Evolutionary conservation across 1,140 invertebrate species (phyloP), one percentile per base, ranked within the genome.

Genomic region (Sipha flava): DNA sequence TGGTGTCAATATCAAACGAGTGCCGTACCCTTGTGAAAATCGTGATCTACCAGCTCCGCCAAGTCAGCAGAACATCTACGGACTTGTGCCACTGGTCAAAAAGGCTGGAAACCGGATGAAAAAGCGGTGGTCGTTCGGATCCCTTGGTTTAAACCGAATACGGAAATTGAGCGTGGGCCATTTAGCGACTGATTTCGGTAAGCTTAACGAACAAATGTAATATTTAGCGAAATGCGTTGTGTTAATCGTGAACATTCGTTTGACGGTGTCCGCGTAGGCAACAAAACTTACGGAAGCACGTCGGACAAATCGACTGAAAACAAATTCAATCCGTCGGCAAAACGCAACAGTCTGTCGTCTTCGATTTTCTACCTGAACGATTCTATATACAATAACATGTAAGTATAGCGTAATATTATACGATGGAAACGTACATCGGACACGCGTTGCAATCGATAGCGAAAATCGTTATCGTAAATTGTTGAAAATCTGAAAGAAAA

Each of bases 41-140:
- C 73, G 73, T 5, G 37, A 26, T 18, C 43, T 80, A 31, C 79
- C 79, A 1, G 49, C 47, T 16, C 59, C 64, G 0, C 79, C 79
- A 4, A 34, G 34, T 2, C 43, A 54, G 14, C 77, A 57, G 37
- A 81, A 79, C 7, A 83, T 84, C n/a, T 84, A 83, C 59, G 81
- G 83, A 23, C 10, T 77, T 10, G 31, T 57, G 0, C 73, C 73
- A 3, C 52, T 84, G 14, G 82, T 84, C 73, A 83, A 82, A 49
- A 70, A 81, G 31, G 83, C 83, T 3, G 82, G 83, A 26, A 81
- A 82, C 21, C 70, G 81, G 66, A 81, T 83, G 81, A 80, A 80
- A 62, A 83, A 83, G 47, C 80, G 82, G 4, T 83, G 81, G 81
- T 81, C 82, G 12, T 31, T 83, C 14, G 80, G 83, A 34, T 70